Evolutionary conservation across 2,113 vertebrate species (phyloP).

Genomic region (Corvus cornix): DNA sequence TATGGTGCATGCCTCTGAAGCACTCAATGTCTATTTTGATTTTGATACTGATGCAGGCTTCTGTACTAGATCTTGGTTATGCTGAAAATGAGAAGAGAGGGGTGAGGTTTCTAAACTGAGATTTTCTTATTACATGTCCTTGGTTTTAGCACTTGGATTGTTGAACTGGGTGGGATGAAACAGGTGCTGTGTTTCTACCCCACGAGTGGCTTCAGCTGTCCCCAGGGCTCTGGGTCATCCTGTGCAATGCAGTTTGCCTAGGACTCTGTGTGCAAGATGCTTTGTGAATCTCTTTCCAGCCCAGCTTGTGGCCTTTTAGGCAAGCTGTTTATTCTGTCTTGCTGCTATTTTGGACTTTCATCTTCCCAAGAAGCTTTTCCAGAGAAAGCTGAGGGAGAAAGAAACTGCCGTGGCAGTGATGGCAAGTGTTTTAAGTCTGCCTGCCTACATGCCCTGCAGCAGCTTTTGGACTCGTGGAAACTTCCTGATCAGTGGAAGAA

Average conservation of each 20-base stretch:
- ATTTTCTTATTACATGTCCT: background rate
- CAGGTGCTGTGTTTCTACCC: background rate
- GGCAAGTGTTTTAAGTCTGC: background rate
- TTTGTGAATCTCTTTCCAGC: background rate
- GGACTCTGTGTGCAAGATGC: background rate
- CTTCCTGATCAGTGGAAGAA: background rate
- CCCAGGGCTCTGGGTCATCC: background rate
- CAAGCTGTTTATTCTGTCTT: background rate
- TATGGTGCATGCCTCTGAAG: background rate
- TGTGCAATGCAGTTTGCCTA: background rate
- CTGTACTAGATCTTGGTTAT: background rate
- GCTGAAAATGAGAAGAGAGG: background rate
- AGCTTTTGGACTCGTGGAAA: background rate
- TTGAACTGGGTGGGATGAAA: background rate
- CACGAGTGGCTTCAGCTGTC: fast-evolving
- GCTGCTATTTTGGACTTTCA: background rate
- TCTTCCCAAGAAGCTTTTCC: background rate
- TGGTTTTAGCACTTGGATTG: background rate
- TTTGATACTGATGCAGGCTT: background rate
- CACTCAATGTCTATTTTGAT: background rate
- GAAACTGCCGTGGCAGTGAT: background rate
- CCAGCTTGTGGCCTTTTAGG: background rate
- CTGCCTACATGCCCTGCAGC: background rate
- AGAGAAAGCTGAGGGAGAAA: background rate
- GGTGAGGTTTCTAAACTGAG: background rate